Conservation (phyloP, 2,888 invertebrate genomes). For the Dendrolimus pini region DNA sequence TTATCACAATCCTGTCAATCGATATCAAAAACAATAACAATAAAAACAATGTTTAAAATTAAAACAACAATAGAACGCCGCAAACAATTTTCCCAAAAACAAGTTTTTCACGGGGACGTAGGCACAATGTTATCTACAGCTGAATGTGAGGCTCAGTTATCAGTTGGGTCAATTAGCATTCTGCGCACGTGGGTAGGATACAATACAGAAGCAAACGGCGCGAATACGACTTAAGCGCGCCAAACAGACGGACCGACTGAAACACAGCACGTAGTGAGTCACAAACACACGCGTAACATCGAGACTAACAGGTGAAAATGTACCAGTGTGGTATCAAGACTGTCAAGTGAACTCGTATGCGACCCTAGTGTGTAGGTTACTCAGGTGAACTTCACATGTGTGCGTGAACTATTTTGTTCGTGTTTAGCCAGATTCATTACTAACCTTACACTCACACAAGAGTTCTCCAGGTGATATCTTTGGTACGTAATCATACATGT, state of each 20-base stretch:
- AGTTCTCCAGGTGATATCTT: conserved; percentile 52
- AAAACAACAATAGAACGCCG: not conserved
- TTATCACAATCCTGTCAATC: conserved; percentile 28
- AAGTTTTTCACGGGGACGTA: conserved; percentile 24
- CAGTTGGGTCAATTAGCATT: conserved; percentile 51
- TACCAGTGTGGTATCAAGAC: conserved; percentile 42
- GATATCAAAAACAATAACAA: conserved; percentile 22
- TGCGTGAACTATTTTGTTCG: conserved; percentile 66
- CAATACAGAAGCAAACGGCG: conserved; percentile 21
- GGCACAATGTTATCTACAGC: conserved; percentile 48
- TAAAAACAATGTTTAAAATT: conserved; percentile 12
- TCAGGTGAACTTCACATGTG: conserved; percentile 48
- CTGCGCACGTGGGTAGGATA: conserved; percentile 51
- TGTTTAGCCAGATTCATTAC: conserved; percentile 61
- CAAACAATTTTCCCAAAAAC: conserved; percentile 1
- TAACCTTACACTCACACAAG: conserved; percentile 13
- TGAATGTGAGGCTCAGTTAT: conserved; percentile 58
- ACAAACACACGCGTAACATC: conserved; percentile 49
- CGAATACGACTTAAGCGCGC: conserved; percentile 64
- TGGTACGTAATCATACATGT: conserved; percentile 51
- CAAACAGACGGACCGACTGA: conserved; percentile 67
- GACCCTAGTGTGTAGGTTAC: conserved; percentile 66
- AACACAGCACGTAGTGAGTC: conserved; percentile 41
- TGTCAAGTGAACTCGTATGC: conserved; percentile 41
- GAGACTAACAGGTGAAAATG: conserved; percentile 67